phyloP scores from a whole-genome alignment of 2,797 vertebrate genomes.

The Ctenopoma multispine region DNA sequence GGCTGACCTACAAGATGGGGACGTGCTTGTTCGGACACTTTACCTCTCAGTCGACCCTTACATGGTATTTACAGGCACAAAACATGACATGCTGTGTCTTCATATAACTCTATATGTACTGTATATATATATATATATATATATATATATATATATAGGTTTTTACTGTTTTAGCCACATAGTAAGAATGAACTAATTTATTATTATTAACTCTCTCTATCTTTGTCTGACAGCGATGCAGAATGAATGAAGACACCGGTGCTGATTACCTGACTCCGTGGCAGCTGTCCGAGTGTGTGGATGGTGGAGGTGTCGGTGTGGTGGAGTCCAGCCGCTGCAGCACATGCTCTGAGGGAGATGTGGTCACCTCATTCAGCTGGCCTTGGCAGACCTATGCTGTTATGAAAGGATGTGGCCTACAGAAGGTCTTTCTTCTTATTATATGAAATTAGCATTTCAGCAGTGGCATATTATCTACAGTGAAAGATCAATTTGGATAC shows the following conservation, averaged over 20 bases:
- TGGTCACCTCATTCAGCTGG: constrained; percentile 92
- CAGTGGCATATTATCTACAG: not conserved
- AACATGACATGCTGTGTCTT: not conserved
- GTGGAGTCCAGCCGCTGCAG: constrained; percentile 88
- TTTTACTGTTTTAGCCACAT: not conserved
- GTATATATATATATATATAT: too few species aligned
- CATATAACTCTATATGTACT: too few species aligned
- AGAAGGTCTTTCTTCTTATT: constrained; percentile 85
- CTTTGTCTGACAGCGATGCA: constrained; percentile 86
- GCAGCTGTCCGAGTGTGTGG: constrained; percentile 86
- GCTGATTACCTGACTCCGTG: constrained; percentile 89
- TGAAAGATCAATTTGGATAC: not conserved
- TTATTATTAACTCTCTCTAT: not conserved
- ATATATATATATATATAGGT: too few species aligned
- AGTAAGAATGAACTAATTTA: not conserved
- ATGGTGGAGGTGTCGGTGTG: constrained; percentile 91
- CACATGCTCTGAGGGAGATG: constrained; percentile 80
- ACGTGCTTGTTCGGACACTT: constrained; percentile 88
- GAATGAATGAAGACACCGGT: constrained; percentile 93
- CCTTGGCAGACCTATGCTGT: constrained; percentile 92
- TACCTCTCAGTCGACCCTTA: constrained; percentile 98
- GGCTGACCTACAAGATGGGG: constrained; percentile 81
- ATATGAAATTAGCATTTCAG: not conserved
- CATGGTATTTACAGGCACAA: constrained; percentile 85
- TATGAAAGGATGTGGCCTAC: constrained; percentile 84